Base-by-base conservation (phyloP, 2,797 vertebrate species). In the Nasua narica region DNA sequence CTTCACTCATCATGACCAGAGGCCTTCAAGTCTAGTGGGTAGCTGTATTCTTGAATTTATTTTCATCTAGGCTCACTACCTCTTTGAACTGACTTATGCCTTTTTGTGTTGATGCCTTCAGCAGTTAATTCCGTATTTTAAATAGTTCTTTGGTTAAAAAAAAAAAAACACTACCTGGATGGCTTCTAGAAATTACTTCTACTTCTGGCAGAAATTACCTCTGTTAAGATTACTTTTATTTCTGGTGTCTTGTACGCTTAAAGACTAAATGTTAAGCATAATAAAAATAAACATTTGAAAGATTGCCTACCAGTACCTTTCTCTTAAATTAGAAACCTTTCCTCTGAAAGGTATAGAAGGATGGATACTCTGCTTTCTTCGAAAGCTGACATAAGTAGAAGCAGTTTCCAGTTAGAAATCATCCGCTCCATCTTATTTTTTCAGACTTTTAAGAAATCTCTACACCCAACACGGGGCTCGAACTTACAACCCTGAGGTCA, bases 41-140 rank as follows among this genome's bases (percentile, higher is more conserved):
- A 91, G 88, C 60, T 87, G 46, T 58, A 16, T 91, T 83, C 89
- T 67, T 78, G 40, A 91, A 70, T 96, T 97, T 92, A 76, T 69
- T 82, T 85, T 84, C 54, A 32, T 87, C 81, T 88, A 13, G 15
- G 46, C 79, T 91, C 87, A 50, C 88, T 79, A n/a, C 50, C 25
- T 86, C 56, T 97, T 96, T 90, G 94, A 96, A 94, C 62, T 96
- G 83, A 96, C 81, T 92, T 91, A 14, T 77, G 90, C 77, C 37
- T 94, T 91, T 95, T 94, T 77, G 52, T 97, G 91, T 96, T 97
- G 91, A 97, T 94, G 96, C 96, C 93, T 94, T 97, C 50, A 96
- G 96, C 96, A 78, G 46, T 95, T 96, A 76, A 72, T 93, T 93
- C 70, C 12, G n/a, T 88, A 27, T 94, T 91, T 97, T 89, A 90